Evolutionary conservation across 1,140 invertebrate genomes (phyloP).

Genomic region (Acyrthosiphon pisum): DNA sequence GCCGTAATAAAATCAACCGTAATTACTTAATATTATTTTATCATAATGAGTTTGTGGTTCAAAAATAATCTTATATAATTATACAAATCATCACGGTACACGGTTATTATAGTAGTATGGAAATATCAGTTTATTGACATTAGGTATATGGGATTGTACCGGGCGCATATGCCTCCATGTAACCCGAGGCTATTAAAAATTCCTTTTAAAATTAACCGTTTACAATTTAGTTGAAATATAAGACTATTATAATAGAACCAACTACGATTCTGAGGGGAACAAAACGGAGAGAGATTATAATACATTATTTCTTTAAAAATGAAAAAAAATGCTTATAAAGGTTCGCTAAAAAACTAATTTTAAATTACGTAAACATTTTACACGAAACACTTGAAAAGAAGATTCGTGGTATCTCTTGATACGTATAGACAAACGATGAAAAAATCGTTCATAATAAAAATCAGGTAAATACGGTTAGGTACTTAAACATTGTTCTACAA

Average conservation of each 20-base stretch:
- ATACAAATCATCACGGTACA: neutral
- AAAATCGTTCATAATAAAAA: neutral
- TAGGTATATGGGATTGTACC: neutral
- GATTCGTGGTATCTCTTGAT: neutral
- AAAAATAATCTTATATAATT: slow-evolving; percentile 9
- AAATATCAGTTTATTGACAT: neutral
- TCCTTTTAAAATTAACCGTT: neutral
- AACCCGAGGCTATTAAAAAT: neutral
- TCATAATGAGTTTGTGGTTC: neutral
- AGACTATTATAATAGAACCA: neutral
- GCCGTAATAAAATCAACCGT: neutral
- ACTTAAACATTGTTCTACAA: neutral
- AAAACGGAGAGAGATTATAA: neutral
- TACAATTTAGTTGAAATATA: neutral
- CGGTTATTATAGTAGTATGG: neutral
- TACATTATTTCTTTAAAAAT: slow-evolving; percentile 13
- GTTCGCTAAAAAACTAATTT: neutral
- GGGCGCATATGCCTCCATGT: neutral
- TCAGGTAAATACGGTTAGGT: neutral
- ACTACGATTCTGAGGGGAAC: neutral
- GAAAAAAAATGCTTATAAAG: neutral
- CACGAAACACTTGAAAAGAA: neutral
- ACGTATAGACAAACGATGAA: neutral
- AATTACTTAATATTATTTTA: neutral
- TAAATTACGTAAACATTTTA: neutral